These are phyloP conservation scores for Latrodectus geometricus DNA, from an alignment of 1,140 invertebrate genomes.

Conservation along the genomic window DNA sequence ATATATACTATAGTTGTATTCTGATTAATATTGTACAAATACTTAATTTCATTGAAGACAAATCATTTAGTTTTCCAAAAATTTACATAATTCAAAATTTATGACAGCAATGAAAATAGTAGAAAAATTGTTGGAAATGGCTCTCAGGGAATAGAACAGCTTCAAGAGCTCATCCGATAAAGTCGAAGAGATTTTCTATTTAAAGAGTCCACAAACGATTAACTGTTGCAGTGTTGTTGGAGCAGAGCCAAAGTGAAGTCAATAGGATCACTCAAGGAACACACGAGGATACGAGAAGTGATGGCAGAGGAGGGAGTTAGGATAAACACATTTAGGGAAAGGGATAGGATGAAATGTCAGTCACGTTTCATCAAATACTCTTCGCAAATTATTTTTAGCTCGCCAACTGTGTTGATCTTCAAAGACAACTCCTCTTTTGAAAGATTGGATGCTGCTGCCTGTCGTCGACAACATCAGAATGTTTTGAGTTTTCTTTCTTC, in stretches of 20 bases:
- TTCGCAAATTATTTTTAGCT: neutral
- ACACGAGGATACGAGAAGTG: neutral
- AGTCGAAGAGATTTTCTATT: neutral
- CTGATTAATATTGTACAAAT: too few relatives aligned
- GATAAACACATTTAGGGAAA: neutral
- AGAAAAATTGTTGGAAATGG: too few relatives aligned
- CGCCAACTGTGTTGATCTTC: neutral
- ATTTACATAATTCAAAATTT: too few relatives aligned
- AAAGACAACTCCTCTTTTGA: neutral
- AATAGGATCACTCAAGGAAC: neutral
- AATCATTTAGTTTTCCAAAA: too few relatives aligned
- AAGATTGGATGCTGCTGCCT: neutral
- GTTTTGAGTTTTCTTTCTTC: neutral
- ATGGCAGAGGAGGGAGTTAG: neutral
- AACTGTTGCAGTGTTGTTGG: neutral
- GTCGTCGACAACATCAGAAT: neutral
- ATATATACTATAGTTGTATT: too few relatives aligned
- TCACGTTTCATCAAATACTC: neutral
- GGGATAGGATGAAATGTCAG: neutral
- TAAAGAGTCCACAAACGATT: neutral
- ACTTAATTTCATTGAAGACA: too few relatives aligned
- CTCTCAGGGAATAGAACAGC: too few relatives aligned
- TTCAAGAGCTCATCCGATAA: too few relatives aligned
- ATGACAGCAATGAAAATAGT: too few relatives aligned
- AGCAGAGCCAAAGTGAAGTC: neutral